Percentiles rank a stretch among this genome's conserved stretches.
These are phyloP conservation scores for Gymnopithys bicolor DNA, from an alignment of 2,797 vertebrate genomes.

Conservation along the genomic window DNA sequence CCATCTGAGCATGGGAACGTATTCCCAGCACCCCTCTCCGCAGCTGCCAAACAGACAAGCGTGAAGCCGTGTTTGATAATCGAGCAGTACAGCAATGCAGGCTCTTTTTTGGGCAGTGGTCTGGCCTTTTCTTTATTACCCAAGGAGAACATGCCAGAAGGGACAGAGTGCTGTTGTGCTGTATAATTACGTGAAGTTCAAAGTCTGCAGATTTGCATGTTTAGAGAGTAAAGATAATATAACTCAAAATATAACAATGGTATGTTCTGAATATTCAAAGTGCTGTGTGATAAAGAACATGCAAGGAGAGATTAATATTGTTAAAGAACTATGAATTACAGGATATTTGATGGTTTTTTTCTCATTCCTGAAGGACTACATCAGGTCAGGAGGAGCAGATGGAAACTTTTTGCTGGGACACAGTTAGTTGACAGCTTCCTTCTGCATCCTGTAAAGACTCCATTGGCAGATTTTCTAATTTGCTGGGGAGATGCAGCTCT, in stretches of 20 bases:
- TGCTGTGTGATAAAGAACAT: neutral
- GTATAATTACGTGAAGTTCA: neutral
- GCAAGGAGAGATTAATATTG: neutral
- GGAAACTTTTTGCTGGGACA: slow-evolving; percentile 45
- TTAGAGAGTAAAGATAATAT: neutral
- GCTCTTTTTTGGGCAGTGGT: neutral
- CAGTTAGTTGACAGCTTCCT: slow-evolving; percentile 39
- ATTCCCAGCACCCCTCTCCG: neutral
- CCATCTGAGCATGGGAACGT: neutral
- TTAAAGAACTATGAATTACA: neutral
- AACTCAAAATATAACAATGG: neutral
- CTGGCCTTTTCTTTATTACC: neutral
- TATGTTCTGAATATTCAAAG: neutral
- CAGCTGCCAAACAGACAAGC: neutral
- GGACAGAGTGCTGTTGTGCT: neutral
- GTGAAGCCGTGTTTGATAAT: neutral
- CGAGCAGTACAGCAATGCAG: neutral
- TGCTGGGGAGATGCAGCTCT: neutral
- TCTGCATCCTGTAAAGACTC: slow-evolving; percentile 24
- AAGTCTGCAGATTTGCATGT: neutral
- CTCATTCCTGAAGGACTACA: neutral
- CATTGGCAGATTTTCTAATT: slow-evolving; percentile 9
- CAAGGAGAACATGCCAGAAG: neutral
- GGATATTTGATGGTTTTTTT: slow-evolving; percentile 26
- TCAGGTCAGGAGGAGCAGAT: slow-evolving; percentile 17